Base-by-base conservation (phyloP, 2,113 vertebrate genomes). In the Progne subis region DNA sequence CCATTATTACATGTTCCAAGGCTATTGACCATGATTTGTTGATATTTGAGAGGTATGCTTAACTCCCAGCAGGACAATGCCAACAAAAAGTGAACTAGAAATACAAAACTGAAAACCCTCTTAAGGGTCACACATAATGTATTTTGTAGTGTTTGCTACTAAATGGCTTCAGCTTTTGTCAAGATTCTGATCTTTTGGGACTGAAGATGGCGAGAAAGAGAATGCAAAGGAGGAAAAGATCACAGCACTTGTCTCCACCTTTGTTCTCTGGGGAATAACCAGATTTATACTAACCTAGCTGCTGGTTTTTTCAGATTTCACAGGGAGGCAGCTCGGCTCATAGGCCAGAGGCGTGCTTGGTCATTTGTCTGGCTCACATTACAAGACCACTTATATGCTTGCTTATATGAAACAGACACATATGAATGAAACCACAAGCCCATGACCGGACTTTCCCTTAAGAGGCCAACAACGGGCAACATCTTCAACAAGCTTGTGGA, bases 311-410 rank as follows among this genome's bases (percentile, higher is more conserved):
- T 29, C 41, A 12, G 19, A n/a, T 29, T 49, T 41, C 8, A 6
- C 15, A 56, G 29, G 47, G 49, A 18, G 41, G 16, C 26, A 56
- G 12, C 9, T 28, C 23, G n/a, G 28, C n/a, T 65, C 29, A 24
- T 41, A 41, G n/a, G 18, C 14, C n/a, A 29, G n/a, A n/a, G 1
- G 1, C 0, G 0, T 23, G 69, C 18, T 64, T 39, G 26, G 26
- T 18, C 26, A 12, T 25, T 55, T 63, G 49, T 5, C 49, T 64
- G 41, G 28, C n/a, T 55, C 41, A n/a, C 23, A 28, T 47, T 53
- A 23, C 49, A 55, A 32, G 11, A 21, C 11, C 41, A 28, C 28
- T 39, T 28, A 55, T 28, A 6, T 7, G n/a, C 26, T 12, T 39
- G 49, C 11, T 64, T 21, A 10, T 29, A 18, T n/a, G 50, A n/a